phyloP scores from a whole-genome alignment of 2,113 vertebrate genomes.

The Fulmarus glacialis region DNA sequence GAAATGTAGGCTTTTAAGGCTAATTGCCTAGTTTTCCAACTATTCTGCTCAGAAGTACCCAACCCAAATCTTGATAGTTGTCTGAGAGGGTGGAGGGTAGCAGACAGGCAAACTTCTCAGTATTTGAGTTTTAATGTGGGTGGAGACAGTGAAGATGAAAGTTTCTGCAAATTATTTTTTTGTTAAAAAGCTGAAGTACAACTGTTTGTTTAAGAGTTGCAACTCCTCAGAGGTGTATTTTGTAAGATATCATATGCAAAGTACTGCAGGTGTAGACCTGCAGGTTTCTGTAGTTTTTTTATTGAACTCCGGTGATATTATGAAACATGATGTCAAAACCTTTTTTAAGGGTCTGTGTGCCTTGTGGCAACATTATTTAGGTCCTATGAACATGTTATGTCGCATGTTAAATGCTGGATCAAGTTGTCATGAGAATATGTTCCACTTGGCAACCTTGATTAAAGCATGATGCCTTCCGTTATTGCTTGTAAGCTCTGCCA shows the following conservation, averaged over 20 bases:
- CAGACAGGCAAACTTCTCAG: neutral
- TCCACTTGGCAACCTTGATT: conserved; percentile 43
- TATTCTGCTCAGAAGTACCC: neutral
- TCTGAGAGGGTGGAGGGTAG: neutral
- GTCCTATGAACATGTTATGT: neutral
- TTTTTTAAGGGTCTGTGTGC: neutral
- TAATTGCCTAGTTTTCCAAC: neutral
- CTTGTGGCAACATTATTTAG: neutral
- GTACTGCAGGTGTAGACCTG: neutral
- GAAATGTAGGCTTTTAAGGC: neutral
- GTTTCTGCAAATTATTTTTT: neutral
- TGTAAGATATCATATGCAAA: neutral
- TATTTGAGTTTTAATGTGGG: neutral
- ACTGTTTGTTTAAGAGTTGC: neutral
- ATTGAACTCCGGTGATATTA: neutral
- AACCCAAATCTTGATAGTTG: neutral
- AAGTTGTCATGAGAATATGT: conserved; percentile 24
- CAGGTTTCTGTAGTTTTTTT: neutral
- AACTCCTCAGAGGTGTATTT: neutral
- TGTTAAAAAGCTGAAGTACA: neutral
- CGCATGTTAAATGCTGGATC: neutral
- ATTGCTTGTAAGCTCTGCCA: conserved; percentile 7
- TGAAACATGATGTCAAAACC: neutral
- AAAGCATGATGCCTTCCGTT: neutral
- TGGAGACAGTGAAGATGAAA: neutral